Evolutionary conservation across 2,113 vertebrate species (phyloP), one percentile per base, ranked within the genome.

Genomic region (Apteryx mantelli): DNA sequence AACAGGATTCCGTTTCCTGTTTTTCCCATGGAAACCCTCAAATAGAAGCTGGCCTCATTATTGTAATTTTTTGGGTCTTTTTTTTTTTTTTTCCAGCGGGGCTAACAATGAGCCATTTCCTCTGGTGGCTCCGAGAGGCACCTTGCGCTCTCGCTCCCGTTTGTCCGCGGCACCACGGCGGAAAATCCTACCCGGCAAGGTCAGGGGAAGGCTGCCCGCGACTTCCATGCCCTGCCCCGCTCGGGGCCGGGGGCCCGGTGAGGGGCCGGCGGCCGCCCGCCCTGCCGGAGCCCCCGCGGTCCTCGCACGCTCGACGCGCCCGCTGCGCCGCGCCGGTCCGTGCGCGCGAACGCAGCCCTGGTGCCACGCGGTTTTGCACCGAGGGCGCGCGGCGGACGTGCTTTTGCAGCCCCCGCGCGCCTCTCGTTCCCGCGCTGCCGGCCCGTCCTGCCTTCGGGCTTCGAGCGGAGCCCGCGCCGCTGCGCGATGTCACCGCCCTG

Each of bases 31-130:
- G 90, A 95, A 97, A 75, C 88, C 97, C 94, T 89, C 96, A 97
- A 97, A 97, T 97, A 97, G 97, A 95, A 96, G 86, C 88, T 96
- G 96, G 95, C 95, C 96, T 97, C 95, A 73, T 56, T 50, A 7
- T 6, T 74, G 89, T 89, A 13, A 34, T 0, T 93, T 94, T 90
- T 95, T 4, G 89, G 91, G 93, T 25, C 81, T 64, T 84, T 56
- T 76, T 42, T 17, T 42, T 17, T 65, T 77, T 96, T 93, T 44
- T 68, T 81, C 16, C 95, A 42, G 81, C 79, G 4, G 30, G 44
- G 50, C 83, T 97, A 97, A 97, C 97, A 97, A 97, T 97, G 93
- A 97, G 95, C 96, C 96, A 95, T 97, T 97, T 97, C 97, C 97
- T 97, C 30, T 61, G 77, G 88, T 69, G 53, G 97, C 96, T 95